A percentile compares a stretch with the other conserved stretches of the same genome.
phyloP scores from a whole-genome alignment of 2,797 vertebrate species.

The Mormyrops boulengeri region DNA sequence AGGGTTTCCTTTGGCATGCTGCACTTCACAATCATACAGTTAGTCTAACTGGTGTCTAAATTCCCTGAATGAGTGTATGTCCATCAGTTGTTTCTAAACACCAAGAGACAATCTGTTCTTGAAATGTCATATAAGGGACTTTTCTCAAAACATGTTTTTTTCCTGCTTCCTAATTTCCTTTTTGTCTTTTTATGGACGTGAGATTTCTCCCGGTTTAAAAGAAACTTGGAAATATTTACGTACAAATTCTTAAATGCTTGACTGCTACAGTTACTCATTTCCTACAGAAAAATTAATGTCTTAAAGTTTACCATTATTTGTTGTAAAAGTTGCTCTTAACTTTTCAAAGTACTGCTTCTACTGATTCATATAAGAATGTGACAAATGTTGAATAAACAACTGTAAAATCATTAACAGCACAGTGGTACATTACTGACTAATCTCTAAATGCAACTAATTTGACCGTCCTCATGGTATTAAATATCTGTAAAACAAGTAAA shows the following conservation, averaged over 20 bases:
- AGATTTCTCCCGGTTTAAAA: neutral
- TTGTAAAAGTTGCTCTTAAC: constrained; percentile 3
- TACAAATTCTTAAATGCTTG: neutral
- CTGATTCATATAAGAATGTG: neutral
- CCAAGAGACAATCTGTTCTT: neutral
- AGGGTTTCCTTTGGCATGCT: neutral
- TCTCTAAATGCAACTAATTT: constrained; percentile 5
- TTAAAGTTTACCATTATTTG: constrained; percentile 12
- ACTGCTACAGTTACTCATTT: neutral
- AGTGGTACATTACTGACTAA: constrained; percentile 5
- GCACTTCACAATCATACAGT: neutral
- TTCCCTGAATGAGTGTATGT: neutral
- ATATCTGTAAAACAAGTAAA: constrained; percentile 12
- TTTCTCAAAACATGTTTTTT: neutral
- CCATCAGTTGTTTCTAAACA: neutral
- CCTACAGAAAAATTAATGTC: neutral
- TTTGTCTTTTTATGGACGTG: neutral
- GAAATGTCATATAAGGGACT: neutral
- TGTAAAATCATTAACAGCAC: neutral
- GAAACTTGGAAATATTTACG: neutral
- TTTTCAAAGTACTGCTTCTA: constrained; percentile 11
- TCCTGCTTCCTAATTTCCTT: neutral
- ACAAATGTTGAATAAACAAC: neutral
- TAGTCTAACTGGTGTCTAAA: neutral
- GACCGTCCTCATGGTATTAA: neutral